Base-by-base conservation (phyloP, 2,888 invertebrate genomes). In the Slavum lentiscoides region DNA sequence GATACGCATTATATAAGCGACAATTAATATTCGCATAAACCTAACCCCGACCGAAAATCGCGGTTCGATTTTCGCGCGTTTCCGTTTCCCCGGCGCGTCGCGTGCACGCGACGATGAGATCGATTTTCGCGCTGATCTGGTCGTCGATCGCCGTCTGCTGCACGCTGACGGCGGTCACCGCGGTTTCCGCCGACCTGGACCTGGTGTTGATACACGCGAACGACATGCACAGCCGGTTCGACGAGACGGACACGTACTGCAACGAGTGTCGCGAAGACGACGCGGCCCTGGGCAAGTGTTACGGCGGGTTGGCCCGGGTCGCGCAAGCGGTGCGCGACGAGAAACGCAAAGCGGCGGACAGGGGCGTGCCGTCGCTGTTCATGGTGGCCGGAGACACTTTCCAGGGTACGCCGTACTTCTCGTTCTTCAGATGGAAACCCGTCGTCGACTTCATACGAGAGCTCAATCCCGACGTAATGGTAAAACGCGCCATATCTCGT, bases 331-430 rank as follows among this genome's bases (percentile, higher is more conserved):
- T 93, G 0, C 91, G 92, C 15, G 88, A 88, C 58, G 85, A 88
- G 43, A 74, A 85, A 86, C 82, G 87, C 82, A 88, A 88, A 30
- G 89, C 88, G 0, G 89, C 88, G 0, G 85, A 86, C 4, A 88
- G 89, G 39, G 90, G 90, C 55, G 90, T 89, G 0, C 90, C 91
- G 0, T 92, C 93, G 0, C 85, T 97, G 6, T 95, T 94, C 85
- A 88, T 97, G 21, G 96, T 96, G 85, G 97, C 95, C 0, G 97
- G 97, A 0, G 97, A 97, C 86, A 95, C 95, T 0, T 97, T 92
- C 86, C 94, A 94, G 1, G 97, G 97, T 0, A 94, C 95, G 0
- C 89, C 93, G 0, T 96, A 94, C 93, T 97, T 93, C 87, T 91
- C 91, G 9, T 87, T 94, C 11, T 93, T 93, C 87, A 94, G 93